phyloP scores from a whole-genome alignment of 2,113 vertebrate species.

The Oncorhynchus masou region DNA sequence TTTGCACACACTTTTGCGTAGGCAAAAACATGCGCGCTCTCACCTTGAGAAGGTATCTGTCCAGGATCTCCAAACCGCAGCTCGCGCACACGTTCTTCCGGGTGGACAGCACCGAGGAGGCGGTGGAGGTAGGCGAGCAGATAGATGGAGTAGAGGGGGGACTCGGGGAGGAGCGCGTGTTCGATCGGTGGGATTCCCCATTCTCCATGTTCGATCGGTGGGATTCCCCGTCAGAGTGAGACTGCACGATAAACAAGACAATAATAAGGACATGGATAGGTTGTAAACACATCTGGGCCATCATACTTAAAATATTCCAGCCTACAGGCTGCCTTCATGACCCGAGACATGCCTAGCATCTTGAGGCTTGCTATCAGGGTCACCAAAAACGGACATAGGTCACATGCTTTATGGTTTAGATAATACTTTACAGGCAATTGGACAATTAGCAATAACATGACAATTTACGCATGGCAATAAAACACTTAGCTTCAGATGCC shows the following conservation, averaged over 20 bases:
- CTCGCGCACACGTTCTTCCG: conserved; percentile 95
- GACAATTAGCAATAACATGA: not conserved
- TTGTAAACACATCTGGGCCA: not conserved
- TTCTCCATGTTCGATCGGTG: conserved; percentile 86
- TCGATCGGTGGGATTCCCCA: conserved; percentile 85
- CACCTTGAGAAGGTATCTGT: conserved; percentile 96
- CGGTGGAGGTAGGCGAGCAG: conserved; percentile 87
- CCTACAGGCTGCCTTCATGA: not conserved
- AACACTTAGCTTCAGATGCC: not conserved
- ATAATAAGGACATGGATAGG: not conserved
- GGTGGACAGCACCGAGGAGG: conserved; percentile 83
- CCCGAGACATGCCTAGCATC: not conserved
- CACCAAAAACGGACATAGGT: not conserved
- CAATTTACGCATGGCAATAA: not conserved
- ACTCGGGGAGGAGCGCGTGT: conserved; percentile 87
- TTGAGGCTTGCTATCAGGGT: not conserved
- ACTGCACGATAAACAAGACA: conserved; percentile 64
- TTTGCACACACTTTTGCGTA: not conserved
- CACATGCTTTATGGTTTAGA: not conserved
- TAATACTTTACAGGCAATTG: not conserved
- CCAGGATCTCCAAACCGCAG: conserved; percentile 94
- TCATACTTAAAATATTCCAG: not conserved
- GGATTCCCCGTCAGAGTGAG: conserved; percentile 89
- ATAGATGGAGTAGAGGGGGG: conserved; percentile 92
- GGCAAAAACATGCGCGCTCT: conserved; percentile 12